These are phyloP conservation scores for Platycnemis pennipes DNA, from an alignment of 2,888 invertebrate genomes.

Conservation along the genomic window DNA sequence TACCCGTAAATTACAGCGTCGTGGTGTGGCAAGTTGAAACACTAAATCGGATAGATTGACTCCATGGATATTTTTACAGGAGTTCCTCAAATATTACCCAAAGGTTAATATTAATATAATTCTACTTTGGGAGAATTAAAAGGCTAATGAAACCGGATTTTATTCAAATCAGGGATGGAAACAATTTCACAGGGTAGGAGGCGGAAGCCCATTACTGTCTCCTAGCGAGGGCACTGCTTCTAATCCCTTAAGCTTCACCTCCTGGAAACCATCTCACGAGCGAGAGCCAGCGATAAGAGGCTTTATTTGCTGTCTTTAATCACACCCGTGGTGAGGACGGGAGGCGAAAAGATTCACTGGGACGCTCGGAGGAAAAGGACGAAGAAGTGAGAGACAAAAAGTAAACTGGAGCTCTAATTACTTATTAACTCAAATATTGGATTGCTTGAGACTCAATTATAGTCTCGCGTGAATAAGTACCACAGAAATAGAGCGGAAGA, in stretches of 20 bases:
- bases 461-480: no score
- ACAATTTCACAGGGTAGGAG: neutral
- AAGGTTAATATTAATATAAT: no score
- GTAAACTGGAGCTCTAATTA: neutral
- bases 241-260: neutral
- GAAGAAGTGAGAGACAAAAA: neutral
- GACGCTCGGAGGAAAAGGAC: neutral
- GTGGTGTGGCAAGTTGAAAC: no score
- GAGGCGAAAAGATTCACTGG: neutral
- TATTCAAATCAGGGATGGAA: neutral
- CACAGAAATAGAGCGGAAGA: no score
- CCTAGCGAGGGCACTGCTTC: neutral
- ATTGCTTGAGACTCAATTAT: neutral
- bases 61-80: no score
- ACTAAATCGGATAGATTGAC: no score
- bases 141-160: neutral
- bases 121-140: neutral
- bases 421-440: neutral
- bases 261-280: neutral
- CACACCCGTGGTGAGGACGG: neutral
- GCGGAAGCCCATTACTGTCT: neutral
- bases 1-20: no score
- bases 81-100: no score
- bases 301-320: neutral
- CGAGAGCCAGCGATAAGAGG: neutral